phyloP scores from a whole-genome alignment of 2,888 invertebrate species.

The Amiota minor region DNA sequence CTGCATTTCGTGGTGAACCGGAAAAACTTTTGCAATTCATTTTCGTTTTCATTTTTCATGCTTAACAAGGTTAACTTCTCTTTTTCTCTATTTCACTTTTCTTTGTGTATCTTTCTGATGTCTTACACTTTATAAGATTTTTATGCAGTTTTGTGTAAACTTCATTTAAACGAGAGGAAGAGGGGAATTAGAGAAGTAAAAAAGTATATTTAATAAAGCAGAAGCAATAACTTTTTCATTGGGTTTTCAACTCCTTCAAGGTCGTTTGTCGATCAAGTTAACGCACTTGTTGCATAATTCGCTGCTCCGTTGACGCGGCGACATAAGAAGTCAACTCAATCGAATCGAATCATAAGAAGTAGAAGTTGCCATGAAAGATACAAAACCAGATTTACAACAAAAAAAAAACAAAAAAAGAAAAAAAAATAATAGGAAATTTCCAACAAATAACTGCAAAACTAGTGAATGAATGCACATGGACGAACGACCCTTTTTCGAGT shows the following conservation, averaged over 20 bases:
- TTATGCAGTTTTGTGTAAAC: too few relatives aligned
- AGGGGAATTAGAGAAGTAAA: not conserved
- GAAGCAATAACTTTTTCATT: conserved; percentile 25
- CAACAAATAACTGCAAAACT: not conserved
- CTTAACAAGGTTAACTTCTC: conserved; percentile 21
- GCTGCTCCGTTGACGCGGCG: conserved; percentile 1
- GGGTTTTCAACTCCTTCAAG: conserved; percentile 4
- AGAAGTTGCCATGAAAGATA: conserved; percentile 1
- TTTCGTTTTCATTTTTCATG: not conserved
- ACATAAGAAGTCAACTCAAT: not conserved
- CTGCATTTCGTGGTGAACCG: conserved; percentile 5
- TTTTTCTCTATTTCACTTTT: conserved; percentile 5
- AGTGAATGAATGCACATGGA: not conserved
- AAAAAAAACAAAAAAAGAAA: conserved; percentile 3
- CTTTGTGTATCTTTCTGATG: not conserved
- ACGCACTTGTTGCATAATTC: conserved; percentile 27
- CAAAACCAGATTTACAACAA: not conserved
- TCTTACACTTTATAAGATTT: too few relatives aligned
- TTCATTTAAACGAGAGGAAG: not conserved
- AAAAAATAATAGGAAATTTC: not conserved
- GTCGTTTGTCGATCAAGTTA: conserved; percentile 19
- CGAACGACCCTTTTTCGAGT: not conserved
- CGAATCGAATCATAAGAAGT: too few relatives aligned
- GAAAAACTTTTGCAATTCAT: conserved; percentile 26
- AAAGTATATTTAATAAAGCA: not conserved